These are phyloP conservation scores for Bujurquina vittata DNA, from an alignment of 2,113 vertebrate genomes.

Conservation along the genomic window DNA sequence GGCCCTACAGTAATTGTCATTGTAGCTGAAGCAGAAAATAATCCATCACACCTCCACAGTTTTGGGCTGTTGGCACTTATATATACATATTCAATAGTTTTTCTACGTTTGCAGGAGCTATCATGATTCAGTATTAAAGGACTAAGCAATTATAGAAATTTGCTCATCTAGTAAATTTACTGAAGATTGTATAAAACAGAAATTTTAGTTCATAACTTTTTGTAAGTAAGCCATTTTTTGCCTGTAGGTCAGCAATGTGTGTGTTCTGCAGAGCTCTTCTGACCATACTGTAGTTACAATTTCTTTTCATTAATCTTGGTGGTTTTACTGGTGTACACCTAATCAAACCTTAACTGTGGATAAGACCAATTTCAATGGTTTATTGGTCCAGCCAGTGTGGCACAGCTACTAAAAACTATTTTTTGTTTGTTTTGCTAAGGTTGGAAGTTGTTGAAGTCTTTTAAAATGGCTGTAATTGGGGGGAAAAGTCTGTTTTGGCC, in stretches of 20 bases:
- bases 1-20: no score
- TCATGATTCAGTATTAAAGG: not conserved
- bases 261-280: no score
- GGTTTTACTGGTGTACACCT: not conserved
- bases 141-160: not conserved
- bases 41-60: not conserved
- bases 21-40: no score
- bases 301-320: no score
- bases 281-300: no score
- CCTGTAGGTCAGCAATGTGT: no score
- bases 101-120: not conserved
- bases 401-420: not conserved
- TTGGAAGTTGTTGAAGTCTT: not conserved
- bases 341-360: not conserved
- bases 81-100: not conserved
- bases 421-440: not conserved
- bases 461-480: not conserved
- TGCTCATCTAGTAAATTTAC: not conserved
- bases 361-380: not conserved
- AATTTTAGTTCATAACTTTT: not conserved
- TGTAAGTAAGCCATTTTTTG: not conserved
- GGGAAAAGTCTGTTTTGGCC: not conserved
- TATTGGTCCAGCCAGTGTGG: not conserved
- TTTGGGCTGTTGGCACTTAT: not conserved
- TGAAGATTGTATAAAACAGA: not conserved